Conservation (phyloP, 2,797 vertebrate genomes). For the Champsocephalus gunnari region DNA sequence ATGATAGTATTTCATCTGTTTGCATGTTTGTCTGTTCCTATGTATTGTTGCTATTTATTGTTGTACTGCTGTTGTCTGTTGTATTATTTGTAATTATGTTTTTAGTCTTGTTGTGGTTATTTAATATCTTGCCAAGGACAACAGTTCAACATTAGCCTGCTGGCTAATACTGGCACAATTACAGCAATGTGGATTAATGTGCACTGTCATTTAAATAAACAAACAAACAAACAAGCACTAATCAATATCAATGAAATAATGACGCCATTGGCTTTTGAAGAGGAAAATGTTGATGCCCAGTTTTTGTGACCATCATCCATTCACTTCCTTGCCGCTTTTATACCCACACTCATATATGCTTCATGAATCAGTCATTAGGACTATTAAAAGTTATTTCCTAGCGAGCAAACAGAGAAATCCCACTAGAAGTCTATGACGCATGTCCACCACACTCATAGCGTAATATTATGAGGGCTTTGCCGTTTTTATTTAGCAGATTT, state of each 20-base stretch:
- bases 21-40: too few species aligned
- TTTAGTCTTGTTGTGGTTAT: too few species aligned
- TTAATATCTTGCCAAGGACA: too few species aligned
- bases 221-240: conserved; percentile 5
- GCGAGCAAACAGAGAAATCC: conserved; percentile 15
- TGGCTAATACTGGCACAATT: too few species aligned
- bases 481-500: conserved; percentile 39
- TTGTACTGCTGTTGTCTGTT: too few species aligned
- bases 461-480: conserved; percentile 29
- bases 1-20: too few species aligned
- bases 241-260: conserved; percentile 54
- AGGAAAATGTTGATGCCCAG: neutral
- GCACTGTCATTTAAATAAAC: too few species aligned
- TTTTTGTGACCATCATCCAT: conserved; percentile 8
- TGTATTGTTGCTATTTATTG: too few species aligned
- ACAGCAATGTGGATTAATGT: too few species aligned
- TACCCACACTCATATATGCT: conserved; percentile 4
- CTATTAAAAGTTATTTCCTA: conserved; percentile 27
- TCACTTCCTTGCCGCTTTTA: conserved; percentile 1
- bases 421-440: conserved; percentile 18
- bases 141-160: too few species aligned
- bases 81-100: too few species aligned
- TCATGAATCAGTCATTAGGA: conserved; percentile 17
- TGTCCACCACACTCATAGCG: conserved; percentile 20
- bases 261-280: neutral